phyloP scores from a whole-genome alignment of 2,113 vertebrate species.

The Nothoprocta pentlandii region DNA sequence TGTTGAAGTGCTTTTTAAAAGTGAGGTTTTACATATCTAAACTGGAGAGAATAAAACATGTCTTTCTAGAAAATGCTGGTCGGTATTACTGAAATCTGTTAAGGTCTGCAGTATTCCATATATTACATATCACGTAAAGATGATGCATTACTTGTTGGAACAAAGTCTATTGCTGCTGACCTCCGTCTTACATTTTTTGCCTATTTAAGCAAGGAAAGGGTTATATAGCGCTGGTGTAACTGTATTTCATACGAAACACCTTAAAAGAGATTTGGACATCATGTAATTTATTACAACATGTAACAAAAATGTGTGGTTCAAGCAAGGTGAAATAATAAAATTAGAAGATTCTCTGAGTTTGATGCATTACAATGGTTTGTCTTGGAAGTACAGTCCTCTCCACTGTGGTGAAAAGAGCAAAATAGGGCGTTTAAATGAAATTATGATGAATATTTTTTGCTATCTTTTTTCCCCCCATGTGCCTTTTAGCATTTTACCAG shows the following conservation, averaged over 20 bases:
- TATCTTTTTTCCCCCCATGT: background rate
- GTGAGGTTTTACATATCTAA: background rate
- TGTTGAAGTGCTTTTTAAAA: slow-evolving; percentile 36
- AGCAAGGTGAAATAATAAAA: background rate
- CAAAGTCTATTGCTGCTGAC: background rate
- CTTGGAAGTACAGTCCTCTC: background rate
- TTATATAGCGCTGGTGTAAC: background rate
- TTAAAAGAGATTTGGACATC: background rate
- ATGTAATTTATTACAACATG: background rate
- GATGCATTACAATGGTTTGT: background rate
- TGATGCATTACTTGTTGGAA: slow-evolving; percentile 3
- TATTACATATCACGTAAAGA: background rate
- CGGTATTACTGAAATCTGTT: background rate
- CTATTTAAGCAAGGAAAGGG: background rate
- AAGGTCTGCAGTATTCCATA: background rate
- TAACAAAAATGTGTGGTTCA: background rate
- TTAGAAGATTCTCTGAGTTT: background rate
- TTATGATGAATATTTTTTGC: background rate
- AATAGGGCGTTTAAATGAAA: background rate
- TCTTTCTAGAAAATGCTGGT: background rate
- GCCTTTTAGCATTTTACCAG: background rate
- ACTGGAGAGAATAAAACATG: background rate
- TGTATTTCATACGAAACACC: background rate
- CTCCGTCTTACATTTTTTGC: background rate
- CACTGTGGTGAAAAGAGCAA: background rate